phyloP scores from a whole-genome alignment of 2,797 vertebrate species.

The Protonibea diacanthus region DNA sequence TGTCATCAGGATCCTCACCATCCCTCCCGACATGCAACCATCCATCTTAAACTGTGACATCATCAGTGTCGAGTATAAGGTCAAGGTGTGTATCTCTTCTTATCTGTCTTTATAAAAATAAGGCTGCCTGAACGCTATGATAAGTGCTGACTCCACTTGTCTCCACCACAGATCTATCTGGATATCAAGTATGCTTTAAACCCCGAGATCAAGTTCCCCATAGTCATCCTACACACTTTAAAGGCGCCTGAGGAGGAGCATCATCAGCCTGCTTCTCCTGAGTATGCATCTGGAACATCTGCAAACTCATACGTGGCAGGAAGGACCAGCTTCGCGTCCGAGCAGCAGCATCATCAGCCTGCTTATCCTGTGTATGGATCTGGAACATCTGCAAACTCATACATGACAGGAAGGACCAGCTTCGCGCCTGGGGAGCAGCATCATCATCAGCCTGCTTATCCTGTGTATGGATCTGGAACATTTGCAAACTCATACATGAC shows the following conservation, averaged over 20 bases:
- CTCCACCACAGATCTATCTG: slow-evolving; percentile 72
- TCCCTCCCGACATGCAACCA: slow-evolving; percentile 83
- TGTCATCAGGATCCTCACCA: slow-evolving; percentile 88
- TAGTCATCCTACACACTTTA: slow-evolving; percentile 68
- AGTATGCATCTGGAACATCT: slow-evolving; percentile 31
- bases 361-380: slow-evolving; percentile 22
- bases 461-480: slow-evolving; percentile 23
- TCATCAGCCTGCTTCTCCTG: neutral
- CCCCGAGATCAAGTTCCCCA: slow-evolving; percentile 76
- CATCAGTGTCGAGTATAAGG: slow-evolving; percentile 89
- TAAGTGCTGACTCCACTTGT: neutral
- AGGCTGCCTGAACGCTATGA: fast-evolving
- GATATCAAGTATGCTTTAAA: slow-evolving; percentile 76
- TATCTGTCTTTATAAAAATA: neutral
- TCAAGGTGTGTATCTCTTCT: slow-evolving; percentile 83
- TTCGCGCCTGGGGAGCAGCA: too few relatives aligned
- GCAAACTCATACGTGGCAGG: slow-evolving; percentile 5
- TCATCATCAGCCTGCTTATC: neutral
- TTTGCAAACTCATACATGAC: slow-evolving; percentile 11
- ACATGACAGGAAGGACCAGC: slow-evolving; percentile 2
- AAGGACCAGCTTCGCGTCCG: neutral
- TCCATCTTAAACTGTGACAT: slow-evolving; percentile 91
- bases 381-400: slow-evolving; percentile 11
- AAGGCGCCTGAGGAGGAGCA: neutral
- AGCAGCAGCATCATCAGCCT: neutral